A percentile compares a stretch with the other conserved stretches of the same genome.
These are phyloP conservation scores for Panagrolaimus sp. DNA, from an alignment of 1,140 invertebrate genomes.

Conservation along the genomic window DNA sequence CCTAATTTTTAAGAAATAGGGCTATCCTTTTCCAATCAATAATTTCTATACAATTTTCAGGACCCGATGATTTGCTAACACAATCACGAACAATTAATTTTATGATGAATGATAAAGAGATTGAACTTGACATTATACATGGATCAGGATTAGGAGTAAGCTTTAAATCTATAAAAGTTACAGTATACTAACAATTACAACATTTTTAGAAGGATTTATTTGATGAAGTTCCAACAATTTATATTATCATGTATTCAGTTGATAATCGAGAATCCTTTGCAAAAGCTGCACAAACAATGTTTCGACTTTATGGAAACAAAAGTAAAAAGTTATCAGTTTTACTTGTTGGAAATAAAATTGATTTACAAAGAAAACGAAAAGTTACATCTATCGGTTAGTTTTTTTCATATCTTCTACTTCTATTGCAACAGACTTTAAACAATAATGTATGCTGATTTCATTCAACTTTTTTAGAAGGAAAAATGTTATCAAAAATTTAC, in stretches of 20 bases:
- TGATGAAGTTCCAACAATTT: conserved; percentile 29
- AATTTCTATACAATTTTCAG: background rate
- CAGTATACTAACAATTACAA: background rate
- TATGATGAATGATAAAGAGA: conserved; percentile 44
- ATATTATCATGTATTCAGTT: conserved; percentile 43
- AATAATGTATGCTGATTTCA: conserved; percentile 14
- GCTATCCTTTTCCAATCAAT: background rate
- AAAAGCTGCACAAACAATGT: conserved; percentile 43
- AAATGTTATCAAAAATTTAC: conserved; percentile 52
- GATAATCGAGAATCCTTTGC: conserved; percentile 47
- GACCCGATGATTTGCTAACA: background rate
- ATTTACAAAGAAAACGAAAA: conserved; percentile 43
- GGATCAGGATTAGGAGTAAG: conserved; percentile 28
- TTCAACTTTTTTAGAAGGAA: conserved; percentile 48
- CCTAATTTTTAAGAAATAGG: too few species aligned
- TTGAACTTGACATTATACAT: conserved; percentile 44
- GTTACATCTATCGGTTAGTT: conserved; percentile 40
- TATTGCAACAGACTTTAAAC: conserved; percentile 18
- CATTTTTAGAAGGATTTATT: conserved; percentile 26
- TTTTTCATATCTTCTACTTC: too few species aligned
- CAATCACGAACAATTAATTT: conserved; percentile 21
- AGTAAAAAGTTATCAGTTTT: conserved; percentile 27
- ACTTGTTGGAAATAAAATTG: conserved; percentile 47
- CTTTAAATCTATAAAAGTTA: background rate
- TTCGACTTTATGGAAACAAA: conserved; percentile 40